Percentiles rank a stretch among this genome's conserved stretches.
Conservation (phyloP, 2,888 invertebrate species). For the Ormyrus thymus region DNA sequence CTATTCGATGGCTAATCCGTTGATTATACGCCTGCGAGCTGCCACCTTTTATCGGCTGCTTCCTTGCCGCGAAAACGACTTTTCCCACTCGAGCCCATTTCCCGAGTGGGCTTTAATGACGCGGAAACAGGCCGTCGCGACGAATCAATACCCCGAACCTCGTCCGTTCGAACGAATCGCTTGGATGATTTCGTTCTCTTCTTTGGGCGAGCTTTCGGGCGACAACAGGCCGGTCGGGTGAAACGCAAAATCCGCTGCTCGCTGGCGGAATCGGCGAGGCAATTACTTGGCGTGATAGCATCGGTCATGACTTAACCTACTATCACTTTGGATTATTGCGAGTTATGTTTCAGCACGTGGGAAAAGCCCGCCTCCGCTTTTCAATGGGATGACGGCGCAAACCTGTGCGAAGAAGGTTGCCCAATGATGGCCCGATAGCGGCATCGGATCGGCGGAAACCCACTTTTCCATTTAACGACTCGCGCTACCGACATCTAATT, state of each 20-base stretch:
- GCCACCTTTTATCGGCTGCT: conserved; percentile 72
- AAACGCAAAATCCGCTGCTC: conserved; percentile 47
- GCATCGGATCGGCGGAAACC: conserved; percentile 71
- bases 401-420: conserved; percentile 69
- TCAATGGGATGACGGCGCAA: conserved; percentile 63
- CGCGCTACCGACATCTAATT: conserved; percentile 37
- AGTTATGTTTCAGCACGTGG: conserved; percentile 73
- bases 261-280: conserved; percentile 61
- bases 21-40: conserved; percentile 74
- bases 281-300: conserved; percentile 70
- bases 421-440: conserved; percentile 72
- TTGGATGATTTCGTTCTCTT: too few species aligned
- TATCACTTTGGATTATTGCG: conserved; percentile 73
- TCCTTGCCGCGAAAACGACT: conserved; percentile 72
- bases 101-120: conserved; percentile 52
- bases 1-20: conserved; percentile 74
- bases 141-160: conserved; percentile 38
- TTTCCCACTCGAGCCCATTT: conserved; percentile 54
- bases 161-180: too few species aligned
- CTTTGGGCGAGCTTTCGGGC: conserved; percentile 5
- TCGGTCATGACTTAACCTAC: conserved; percentile 72
- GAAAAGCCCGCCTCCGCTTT: conserved; percentile 66
- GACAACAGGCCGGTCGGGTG: conserved; percentile 19
- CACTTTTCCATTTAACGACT: conserved; percentile 64
- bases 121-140: conserved; percentile 41